Percentiles rank a stretch among this genome's conserved stretches.
These are phyloP conservation scores for Eidolon dupreanum DNA, from an alignment of 2,797 vertebrate genomes.

Conservation along the genomic window DNA sequence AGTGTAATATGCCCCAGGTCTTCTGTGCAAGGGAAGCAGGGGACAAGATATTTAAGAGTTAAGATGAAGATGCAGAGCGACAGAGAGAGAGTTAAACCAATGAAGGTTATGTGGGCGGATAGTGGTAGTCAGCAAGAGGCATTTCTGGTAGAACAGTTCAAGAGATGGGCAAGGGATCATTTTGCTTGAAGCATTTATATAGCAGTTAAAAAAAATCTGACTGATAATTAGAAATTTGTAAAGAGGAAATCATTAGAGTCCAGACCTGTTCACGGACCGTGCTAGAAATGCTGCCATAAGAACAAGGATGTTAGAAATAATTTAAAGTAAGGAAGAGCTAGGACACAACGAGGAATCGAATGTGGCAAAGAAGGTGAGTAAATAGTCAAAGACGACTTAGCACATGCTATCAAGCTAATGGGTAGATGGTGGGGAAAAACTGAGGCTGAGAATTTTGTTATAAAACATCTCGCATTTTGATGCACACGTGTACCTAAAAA, in stretches of 20 bases:
- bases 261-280: neutral
- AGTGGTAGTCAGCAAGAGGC: neutral
- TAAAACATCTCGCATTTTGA: neutral
- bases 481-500: neutral
- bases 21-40: neutral
- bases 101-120: neutral
- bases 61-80: neutral
- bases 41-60: neutral
- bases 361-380: neutral
- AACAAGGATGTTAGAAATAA: constrained; percentile 50
- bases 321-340: constrained; percentile 34
- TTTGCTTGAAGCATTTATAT: neutral
- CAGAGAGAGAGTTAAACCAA: neutral
- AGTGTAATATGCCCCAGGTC: neutral
- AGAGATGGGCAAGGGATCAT: neutral
- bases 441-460: neutral
- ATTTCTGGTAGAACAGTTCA: constrained; percentile 11
- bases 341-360: neutral
- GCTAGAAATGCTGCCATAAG: neutral
- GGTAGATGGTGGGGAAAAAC: neutral
- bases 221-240: neutral
- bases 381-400: neutral
- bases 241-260: neutral
- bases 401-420: neutral
- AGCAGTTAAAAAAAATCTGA: neutral